Evolutionary conservation across 1,140 invertebrate species (phyloP).

Genomic region (Phocides pigmalion): DNA sequence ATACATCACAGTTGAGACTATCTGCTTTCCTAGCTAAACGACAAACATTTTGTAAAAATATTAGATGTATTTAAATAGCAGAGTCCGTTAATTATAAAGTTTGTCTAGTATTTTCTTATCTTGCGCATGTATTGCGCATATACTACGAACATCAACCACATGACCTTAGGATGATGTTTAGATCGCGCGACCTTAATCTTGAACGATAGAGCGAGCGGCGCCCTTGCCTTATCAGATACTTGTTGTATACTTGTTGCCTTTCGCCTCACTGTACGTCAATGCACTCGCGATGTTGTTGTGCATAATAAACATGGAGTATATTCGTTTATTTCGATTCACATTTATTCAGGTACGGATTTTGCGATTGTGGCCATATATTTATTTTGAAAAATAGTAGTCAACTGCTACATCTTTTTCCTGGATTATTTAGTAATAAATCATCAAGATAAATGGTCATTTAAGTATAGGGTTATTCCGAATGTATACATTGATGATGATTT

Average conservation of each 20-base stretch:
- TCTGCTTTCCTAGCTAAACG: no score
- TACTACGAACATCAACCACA: conserved; percentile 35
- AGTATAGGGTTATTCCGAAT: no score
- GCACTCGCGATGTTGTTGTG: conserved; percentile 15
- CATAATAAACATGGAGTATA: neutral
- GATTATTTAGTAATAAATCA: no score
- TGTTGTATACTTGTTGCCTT: conserved; percentile 57
- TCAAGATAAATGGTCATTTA: no score
- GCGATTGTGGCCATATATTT: no score
- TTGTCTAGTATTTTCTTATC: neutral
- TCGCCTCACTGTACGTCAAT: conserved; percentile 35
- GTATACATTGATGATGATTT: no score
- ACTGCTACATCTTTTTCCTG: no score
- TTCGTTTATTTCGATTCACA: neutral
- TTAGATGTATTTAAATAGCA: no score
- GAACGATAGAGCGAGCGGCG: conserved; percentile 74
- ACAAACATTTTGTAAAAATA: no score
- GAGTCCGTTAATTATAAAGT: neutral
- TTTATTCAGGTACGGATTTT: neutral
- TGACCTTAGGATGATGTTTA: conserved; percentile 47
- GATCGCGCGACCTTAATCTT: conserved; percentile 75
- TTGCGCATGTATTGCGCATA: conserved; percentile 3
- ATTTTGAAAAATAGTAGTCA: no score
- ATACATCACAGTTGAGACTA: no score
- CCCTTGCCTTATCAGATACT: conserved; percentile 62